Evolutionary conservation across 2,797 vertebrate species (phyloP).

Genomic region (Malurus splendens): DNA sequence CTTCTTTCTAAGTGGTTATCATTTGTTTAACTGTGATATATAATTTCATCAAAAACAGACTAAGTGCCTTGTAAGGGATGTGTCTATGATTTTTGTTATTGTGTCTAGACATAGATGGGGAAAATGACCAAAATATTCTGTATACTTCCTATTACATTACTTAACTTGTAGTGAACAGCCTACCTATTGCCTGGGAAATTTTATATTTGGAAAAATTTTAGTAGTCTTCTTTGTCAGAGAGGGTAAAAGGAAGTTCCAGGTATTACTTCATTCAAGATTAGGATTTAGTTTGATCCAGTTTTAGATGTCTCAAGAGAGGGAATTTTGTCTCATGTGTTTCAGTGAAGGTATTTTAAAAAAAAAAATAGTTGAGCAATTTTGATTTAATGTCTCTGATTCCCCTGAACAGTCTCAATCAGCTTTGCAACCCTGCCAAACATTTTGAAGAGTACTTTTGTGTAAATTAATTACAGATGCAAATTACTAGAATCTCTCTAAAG

Average conservation of each 20-base stretch:
- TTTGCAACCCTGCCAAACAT: neutral
- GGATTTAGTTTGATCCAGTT: neutral
- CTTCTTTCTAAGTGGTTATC: neutral
- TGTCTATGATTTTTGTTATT: neutral
- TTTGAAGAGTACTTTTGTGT: neutral
- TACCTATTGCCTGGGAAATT: neutral
- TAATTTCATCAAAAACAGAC: neutral
- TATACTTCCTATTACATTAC: neutral
- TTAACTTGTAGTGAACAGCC: accelerated
- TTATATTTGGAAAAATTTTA: neutral
- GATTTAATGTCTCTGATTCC: neutral
- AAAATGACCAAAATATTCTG: neutral
- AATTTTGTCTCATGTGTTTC: neutral
- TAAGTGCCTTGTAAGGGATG: neutral
- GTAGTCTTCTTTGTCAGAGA: neutral
- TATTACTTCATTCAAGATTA: neutral
- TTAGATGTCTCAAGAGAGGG: neutral
- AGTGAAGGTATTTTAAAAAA: neutral
- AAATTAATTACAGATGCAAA: neutral
- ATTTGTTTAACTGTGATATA: neutral
- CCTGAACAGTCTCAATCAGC: neutral
- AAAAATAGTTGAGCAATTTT: neutral
- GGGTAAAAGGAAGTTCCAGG: neutral
- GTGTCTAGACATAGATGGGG: neutral
- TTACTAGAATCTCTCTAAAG: neutral